Evolutionary conservation across 1,140 invertebrate species (phyloP), one percentile per base, ranked within the genome.

Genomic region (Plectus sambesii): DNA sequence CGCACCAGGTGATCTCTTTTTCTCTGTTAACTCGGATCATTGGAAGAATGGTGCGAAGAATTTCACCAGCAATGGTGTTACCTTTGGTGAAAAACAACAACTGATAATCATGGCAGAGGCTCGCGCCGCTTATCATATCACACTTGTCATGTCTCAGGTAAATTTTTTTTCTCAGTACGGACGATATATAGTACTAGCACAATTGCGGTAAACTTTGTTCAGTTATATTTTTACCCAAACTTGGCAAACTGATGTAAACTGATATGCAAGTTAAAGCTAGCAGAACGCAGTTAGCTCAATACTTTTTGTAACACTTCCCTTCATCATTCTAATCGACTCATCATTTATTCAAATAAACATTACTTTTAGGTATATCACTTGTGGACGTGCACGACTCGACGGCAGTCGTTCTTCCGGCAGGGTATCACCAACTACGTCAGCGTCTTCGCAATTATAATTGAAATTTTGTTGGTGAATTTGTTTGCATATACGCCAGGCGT

Each of bases 371-470:
- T 66, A 19, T 66, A 68, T 53, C 63, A 66, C 40, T 46, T 66
- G 1, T 69, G 52, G 51, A 69, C 63, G 51, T 68, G 66, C 46
- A 68, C 63, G 17, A 66, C 65, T 17, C 42, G 63, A 20, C 44
- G 63, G 24, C 55, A 68, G 25, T 66, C 63, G 20, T 57, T 66
- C 36, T 69, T 66, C 56, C 53, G 52, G 22, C 63, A 66, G 27
- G 63, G 63, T 15, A 48, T 66, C n/a, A 64, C 62, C 12, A 66
- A 66, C 43, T 41, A 68, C 26, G 56, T 66, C 19, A 51, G 50
- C 30, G 49, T 66, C 22, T 66, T 66, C 47, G 63, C 63, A 12
- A 55, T 69, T 3, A 55, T 68, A 24, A 69, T 66, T 38, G 63
- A 66, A 45, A 49, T 66, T 8, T 55, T 66, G 6, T 35, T 66